A percentile compares a stretch with the other conserved stretches of the same genome.
phyloP scores from a whole-genome alignment of 2,797 vertebrate species.

The Alfaro cultratus region DNA sequence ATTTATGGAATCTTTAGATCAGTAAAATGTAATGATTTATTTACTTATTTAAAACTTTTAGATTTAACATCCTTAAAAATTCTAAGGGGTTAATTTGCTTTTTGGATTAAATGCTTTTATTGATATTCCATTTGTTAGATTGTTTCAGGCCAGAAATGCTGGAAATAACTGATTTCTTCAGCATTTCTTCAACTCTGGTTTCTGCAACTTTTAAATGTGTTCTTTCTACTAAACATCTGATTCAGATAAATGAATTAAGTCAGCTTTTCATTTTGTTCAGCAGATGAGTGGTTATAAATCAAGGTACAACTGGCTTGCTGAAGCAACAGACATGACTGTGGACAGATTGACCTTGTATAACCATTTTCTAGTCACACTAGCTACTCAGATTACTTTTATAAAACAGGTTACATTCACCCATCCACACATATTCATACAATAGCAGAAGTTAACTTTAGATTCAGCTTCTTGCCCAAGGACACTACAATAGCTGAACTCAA shows the following conservation, averaged over 20 bases:
- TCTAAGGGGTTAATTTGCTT: not conserved
- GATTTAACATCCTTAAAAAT: not conserved
- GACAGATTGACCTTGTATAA: not conserved
- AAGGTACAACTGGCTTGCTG: not conserved
- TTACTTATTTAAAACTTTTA: not conserved
- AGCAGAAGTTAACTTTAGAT: not conserved
- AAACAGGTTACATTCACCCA: not conserved
- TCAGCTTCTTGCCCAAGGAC: not conserved
- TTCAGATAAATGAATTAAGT: not conserved
- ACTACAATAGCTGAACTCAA: not conserved
- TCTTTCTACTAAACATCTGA: not conserved
- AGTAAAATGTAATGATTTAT: too few relatives aligned
- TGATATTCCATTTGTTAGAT: not conserved
- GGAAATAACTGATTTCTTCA: not conserved
- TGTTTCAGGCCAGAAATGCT: not conserved
- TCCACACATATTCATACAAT: not conserved
- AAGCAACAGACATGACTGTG: not conserved
- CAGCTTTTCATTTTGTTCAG: not conserved
- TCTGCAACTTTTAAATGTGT: not conserved
- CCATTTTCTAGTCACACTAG: not conserved
- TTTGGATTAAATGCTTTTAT: slow-evolving; percentile 1
- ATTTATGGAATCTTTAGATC: not conserved
- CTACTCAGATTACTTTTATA: not conserved
- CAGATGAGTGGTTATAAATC: not conserved
- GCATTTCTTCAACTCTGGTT: not conserved